Evolutionary conservation across 2,113 vertebrate genomes (phyloP).

Genomic region (Marmota flaviventris): DNA sequence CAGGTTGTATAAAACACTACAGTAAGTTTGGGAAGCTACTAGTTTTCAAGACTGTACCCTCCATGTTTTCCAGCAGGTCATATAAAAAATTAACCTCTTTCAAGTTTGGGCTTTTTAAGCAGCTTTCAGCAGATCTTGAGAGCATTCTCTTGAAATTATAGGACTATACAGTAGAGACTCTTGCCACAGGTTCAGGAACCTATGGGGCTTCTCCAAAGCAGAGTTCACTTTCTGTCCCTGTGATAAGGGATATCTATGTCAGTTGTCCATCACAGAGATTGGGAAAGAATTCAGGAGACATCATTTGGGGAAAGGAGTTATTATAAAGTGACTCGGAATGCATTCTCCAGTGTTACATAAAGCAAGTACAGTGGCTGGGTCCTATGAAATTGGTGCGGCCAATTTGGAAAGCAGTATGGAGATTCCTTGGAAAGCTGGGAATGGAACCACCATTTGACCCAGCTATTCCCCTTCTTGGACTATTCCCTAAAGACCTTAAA

Average conservation of each 20-base stretch:
- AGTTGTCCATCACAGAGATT: background rate
- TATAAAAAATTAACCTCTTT: background rate
- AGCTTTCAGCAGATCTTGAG: background rate
- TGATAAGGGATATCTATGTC: background rate
- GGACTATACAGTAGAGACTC: background rate
- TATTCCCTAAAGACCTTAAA: too few species aligned
- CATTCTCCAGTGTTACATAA: background rate
- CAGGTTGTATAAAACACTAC: background rate
- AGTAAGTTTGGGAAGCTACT: slow-evolving; percentile 7
- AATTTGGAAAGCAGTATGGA: too few species aligned
- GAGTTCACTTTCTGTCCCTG: background rate
- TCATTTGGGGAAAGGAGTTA: background rate
- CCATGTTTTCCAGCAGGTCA: background rate
- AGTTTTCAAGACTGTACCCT: slow-evolving; percentile 7
- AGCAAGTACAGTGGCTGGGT: background rate
- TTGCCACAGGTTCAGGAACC: background rate
- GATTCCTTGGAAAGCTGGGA: too few species aligned
- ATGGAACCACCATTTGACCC: too few species aligned
- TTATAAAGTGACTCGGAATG: background rate
- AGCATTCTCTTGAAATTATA: background rate
- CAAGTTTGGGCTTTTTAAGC: background rate
- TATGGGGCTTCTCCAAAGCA: background rate
- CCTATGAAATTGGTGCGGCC: background rate
- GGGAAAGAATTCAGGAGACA: background rate
- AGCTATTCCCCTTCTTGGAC: too few species aligned